Base-by-base conservation (phyloP, 2,888 invertebrate genomes). In the Folsomia candida region DNA sequence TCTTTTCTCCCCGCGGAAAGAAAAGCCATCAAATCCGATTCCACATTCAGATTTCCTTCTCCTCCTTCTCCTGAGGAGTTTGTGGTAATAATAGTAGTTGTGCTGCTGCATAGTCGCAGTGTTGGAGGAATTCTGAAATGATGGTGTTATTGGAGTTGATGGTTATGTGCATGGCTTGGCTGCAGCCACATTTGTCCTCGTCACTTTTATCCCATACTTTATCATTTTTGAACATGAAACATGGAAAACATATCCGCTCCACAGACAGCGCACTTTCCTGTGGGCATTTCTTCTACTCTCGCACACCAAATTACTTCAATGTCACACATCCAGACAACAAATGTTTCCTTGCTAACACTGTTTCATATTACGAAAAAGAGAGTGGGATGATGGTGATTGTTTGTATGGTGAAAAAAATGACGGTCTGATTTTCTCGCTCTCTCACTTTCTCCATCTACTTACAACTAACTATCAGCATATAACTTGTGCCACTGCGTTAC, bases 121-220 rank as follows among this genome's bases (percentile, higher is more conserved):
- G n/a, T n/a, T n/a, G n/a, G n/a, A n/a, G n/a, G n/a, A n/a, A n/a
- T n/a, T n/a, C n/a, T 37, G 37, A 37, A 37, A 37, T 37, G 37
- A 14, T 37, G 37, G 37, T 37, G 37, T 37, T 37, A 37, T 37
- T 37, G 37, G 4, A 37, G 37, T 37, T 37, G 37, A 37, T 37
- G 37, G 37, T 37, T 37, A 37, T 37, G 37, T 37, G 37, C 37
- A 37, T 37, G 37, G 37, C 37, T 37, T 37, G 37, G 37, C 37
- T 54, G 51, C 24, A 64, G 64, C 64, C 61, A 70, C 70, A 70
- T 62, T 70, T 61, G 66, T 66, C 67, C 67, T 70, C 61, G 47
- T 70, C 67, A 54, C 25, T 29, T 64, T 64, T 64, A 64, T 64
- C 64, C 64, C 64, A 64, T 64, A 64, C 24, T 64, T 64, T 51